These are phyloP conservation scores for Gopherus evgoodei DNA, from an alignment of 2,113 vertebrate species.

Conservation along the genomic window DNA sequence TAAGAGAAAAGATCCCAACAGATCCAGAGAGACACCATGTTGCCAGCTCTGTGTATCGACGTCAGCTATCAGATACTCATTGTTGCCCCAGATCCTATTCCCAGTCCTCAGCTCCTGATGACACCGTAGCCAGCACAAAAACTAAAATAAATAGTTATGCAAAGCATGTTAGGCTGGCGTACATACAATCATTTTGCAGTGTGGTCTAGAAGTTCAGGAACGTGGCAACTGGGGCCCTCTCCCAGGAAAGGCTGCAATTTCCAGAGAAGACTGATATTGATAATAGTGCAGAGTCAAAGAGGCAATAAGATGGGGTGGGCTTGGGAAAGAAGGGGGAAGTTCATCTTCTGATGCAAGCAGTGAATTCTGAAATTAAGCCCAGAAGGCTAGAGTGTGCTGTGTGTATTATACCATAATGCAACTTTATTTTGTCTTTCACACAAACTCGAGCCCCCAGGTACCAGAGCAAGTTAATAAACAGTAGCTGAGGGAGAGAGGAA, in stretches of 20 bases:
- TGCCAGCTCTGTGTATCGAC: background rate
- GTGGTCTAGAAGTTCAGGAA: slow-evolving; percentile 31
- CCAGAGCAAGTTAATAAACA: slow-evolving; percentile 50
- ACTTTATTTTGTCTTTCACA: slow-evolving; percentile 40
- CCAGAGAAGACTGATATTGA: slow-evolving; percentile 53
- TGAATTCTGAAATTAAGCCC: slow-evolving; percentile 43
- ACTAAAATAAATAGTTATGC: background rate
- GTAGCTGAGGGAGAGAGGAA: slow-evolving; percentile 21
- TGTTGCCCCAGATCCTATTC: background rate
- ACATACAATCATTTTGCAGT: slow-evolving; percentile 20
- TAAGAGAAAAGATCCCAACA: background rate
- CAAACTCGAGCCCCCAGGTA: slow-evolving; percentile 47
- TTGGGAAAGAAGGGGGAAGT: slow-evolving; percentile 22
- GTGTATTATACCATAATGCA: background rate
- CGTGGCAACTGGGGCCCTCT: slow-evolving; percentile 56
- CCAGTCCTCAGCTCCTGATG: background rate
- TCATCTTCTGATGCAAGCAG: slow-evolving; percentile 1
- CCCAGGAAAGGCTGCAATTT: slow-evolving; percentile 68
- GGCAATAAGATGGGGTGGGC: slow-evolving; percentile 51
- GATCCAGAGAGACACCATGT: background rate
- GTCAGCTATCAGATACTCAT: background rate
- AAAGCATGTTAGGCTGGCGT: slow-evolving; percentile 51
- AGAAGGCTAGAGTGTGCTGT: slow-evolving; percentile 3
- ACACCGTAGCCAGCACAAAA: background rate
- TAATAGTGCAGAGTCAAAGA: slow-evolving; percentile 69